Evolutionary conservation across 1,140 invertebrate species (phyloP), one percentile per base, ranked within the genome.

Genomic region (Caenorhabditis remanei): DNA sequence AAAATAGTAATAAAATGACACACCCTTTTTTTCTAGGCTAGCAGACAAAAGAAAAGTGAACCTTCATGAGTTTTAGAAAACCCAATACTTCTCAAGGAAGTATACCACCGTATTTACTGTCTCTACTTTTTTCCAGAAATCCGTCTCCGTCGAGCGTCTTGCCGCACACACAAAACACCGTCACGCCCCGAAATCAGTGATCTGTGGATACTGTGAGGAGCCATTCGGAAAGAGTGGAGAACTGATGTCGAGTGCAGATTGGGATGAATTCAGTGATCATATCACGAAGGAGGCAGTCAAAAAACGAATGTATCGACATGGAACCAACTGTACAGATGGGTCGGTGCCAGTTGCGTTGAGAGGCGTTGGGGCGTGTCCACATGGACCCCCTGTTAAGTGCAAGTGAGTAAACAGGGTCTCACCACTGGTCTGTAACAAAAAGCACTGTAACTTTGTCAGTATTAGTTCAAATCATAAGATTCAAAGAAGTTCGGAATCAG

Each of bases 301-400:
- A 24, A 84, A 84, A n/a, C 55, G 21, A 13, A 84, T 84, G 83
- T 61, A 55, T 13, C 21, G 21, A 14, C 55, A 84, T 50, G 83
- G 83, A n/a, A 16, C 16, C 13, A 11, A 7, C 13, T 21, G 2
- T 71, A n/a, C 16, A 46, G 21, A 14, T 50, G 32, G 40, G 4
- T 5, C 6, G 5, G n/a, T 71, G 8, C 13, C 82, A 55, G 82
- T 83, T 24, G 82, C 83, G 16, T 46, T 84, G 19, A 41, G 83
- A 50, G 83, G 83, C 6, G 55, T 84, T 11, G 83, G 83, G 16
- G 32, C 58, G 11, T 84, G 83, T 61, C 83, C 83, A 4, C 83
- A 84, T 61, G 83, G 83, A 14, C 83, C 83, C 11, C 83, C 83
- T 13, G 83, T 63, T 16, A 84, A 84, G 32, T 84, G 83, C 83